phyloP scores from a whole-genome alignment of 1,140 invertebrate species.

The Micrasema longulum region DNA sequence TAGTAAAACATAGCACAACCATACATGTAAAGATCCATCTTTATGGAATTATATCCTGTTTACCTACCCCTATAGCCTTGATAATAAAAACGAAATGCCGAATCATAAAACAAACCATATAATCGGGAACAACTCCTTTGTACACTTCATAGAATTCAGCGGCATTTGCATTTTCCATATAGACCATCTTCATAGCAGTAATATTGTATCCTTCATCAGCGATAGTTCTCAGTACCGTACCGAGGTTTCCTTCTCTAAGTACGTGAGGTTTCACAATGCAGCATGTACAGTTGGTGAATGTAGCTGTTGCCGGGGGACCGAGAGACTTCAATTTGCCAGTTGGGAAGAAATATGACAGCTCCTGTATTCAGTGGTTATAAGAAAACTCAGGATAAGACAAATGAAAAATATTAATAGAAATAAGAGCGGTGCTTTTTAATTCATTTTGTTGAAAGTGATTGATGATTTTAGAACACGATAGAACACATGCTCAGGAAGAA shows the following conservation, averaged over 20 bases:
- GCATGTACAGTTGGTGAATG: slow-evolving; percentile 78
- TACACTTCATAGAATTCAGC: slow-evolving; percentile 95
- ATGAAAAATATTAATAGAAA: too few relatives aligned
- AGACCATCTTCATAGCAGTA: slow-evolving; percentile 82
- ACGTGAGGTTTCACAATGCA: slow-evolving; percentile 95
- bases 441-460: too few relatives aligned
- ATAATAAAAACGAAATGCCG: too few relatives aligned
- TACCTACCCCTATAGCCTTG: too few relatives aligned
- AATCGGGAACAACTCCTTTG: slow-evolving; percentile 88
- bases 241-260: slow-evolving; percentile 77
- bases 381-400: too few relatives aligned
- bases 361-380: slow-evolving; percentile 68
- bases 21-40: too few relatives aligned
- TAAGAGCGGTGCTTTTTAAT: too few relatives aligned
- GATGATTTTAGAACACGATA: too few relatives aligned
- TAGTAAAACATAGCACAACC: too few relatives aligned
- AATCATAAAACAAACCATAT: too few relatives aligned
- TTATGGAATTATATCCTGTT: too few relatives aligned
- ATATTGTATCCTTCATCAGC: slow-evolving; percentile 81
- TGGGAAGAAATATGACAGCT: slow-evolving; percentile 78
- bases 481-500: too few relatives aligned
- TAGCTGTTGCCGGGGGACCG: slow-evolving; percentile 70
- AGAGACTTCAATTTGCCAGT: slow-evolving; percentile 61
- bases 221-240: slow-evolving; percentile 81
- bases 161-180: slow-evolving; percentile 82